Base-by-base conservation (phyloP, 2,113 vertebrate species). In the Callospermophilus lateralis region DNA sequence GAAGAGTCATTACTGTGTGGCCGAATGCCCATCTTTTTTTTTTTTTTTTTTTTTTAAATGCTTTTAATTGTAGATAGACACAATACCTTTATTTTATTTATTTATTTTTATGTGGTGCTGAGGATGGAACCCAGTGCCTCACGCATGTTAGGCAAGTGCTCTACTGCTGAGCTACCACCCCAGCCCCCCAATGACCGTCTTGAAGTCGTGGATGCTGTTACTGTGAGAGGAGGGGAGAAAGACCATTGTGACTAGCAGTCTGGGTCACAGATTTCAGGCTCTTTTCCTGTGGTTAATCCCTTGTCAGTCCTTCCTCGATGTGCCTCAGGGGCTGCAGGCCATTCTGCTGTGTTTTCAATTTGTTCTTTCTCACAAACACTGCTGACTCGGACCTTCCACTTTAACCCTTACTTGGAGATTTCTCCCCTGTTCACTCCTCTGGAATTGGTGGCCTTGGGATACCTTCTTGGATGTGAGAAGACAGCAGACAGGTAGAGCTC, bases 341-440 rank as follows among this genome's bases (percentile, higher is more conserved):
- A 0, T 93, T 94, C 91, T 95, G 96, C 95, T 97, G 83, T 86
- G 93, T 94, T 95, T 94, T 88, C 93, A 95, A 1, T 84, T 96
- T 94, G 85, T 78, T 97, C 86, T 89, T 85, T 76, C 88, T 93
- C 67, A 37, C 1, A 9, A 58, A 84, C 7, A 9, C 73, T 97
- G 95, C 89, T 96, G 95, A 89, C 84, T 94, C 73, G 30, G 45
- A 61, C 55, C 77, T 90, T 87, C 76, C 58, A 22, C 90, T 94
- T 88, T 95, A 95, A 95, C 93, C 83, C 96, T 83, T 95, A 9
- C 39, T 28, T 80, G 61, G 65, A 86, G 74, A 61, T 48, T 89
- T 55, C 61, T 61, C 45, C 85, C 39, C 45, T 51, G 24, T 55
- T 42, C 24, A 45, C 12, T 24, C 65, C 34, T 88, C 28, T 85